phyloP scores from a whole-genome alignment of 2,888 invertebrate genomes.

The Lagria hirta region DNA sequence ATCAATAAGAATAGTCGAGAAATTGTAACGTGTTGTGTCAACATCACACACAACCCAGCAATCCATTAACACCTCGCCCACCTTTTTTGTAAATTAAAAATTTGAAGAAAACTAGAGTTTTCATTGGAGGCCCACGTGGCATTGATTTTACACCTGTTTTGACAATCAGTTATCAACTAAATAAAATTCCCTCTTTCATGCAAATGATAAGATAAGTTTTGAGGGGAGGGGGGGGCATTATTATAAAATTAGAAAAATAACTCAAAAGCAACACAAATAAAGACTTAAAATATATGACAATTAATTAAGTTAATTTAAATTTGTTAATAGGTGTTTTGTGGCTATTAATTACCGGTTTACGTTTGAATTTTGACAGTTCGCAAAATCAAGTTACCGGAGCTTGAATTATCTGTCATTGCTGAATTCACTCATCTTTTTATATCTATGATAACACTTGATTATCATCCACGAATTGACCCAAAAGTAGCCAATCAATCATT shows the following conservation, averaged over 20 bases:
- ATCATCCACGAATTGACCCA: conserved; percentile 3
- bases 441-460: conserved; percentile 11
- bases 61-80: conserved; percentile 19
- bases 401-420: conserved; percentile 24
- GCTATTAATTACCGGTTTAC: conserved; percentile 2
- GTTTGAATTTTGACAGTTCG: conserved; percentile 21
- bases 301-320: conserved; percentile 3
- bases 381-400: conserved; percentile 23
- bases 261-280: too few relatives aligned
- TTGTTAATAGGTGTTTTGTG: not conserved
- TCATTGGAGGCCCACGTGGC: conserved; percentile 17
- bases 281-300: too few relatives aligned
- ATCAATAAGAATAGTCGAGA: conserved; percentile 14
- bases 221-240: too few relatives aligned
- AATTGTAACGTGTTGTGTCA: conserved; percentile 1
- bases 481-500: conserved; percentile 4
- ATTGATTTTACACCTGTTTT: conserved; percentile 5
- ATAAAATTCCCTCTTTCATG: conserved; percentile 2
- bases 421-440: conserved; percentile 12
- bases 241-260: too few relatives aligned
- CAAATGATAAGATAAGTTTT: conserved; percentile 7
- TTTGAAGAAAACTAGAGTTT: not conserved
- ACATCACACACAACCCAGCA: conserved; percentile 6
- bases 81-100: conserved; percentile 13
- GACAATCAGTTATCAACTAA: not conserved